Conservation (phyloP, 2,797 vertebrate genomes). For the Tinamus major region DNA sequence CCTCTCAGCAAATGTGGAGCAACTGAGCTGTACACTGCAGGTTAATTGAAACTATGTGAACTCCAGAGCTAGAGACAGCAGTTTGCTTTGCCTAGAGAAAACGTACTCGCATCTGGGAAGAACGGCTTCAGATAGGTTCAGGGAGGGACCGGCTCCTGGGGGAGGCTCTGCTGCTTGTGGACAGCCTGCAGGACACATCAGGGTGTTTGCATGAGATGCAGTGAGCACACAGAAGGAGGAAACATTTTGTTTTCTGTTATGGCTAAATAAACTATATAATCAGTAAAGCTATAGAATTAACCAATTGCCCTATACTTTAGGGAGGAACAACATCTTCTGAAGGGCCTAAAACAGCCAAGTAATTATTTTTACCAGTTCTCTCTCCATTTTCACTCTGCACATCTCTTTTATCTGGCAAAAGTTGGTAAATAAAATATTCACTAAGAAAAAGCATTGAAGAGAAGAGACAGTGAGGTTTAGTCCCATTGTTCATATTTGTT, state of each 20-base stretch:
- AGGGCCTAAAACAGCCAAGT: background rate
- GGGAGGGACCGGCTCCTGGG: background rate
- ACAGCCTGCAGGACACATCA: background rate
- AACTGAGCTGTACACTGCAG: background rate
- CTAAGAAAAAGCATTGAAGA: background rate
- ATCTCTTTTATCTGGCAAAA: background rate
- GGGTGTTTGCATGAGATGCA: rapidly evolving
- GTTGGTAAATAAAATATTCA: background rate
- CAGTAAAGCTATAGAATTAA: background rate
- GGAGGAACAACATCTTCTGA: background rate
- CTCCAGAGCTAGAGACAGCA: background rate
- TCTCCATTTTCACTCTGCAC: background rate
- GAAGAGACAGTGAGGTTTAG: background rate
- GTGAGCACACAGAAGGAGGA: background rate
- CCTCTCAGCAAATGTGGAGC: background rate
- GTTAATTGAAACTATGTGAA: background rate
- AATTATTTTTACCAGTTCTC: background rate
- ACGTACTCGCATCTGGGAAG: rapidly evolving
- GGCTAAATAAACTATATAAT: too few species aligned
- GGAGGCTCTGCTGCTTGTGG: background rate
- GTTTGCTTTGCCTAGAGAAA: background rate
- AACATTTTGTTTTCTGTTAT: background rate
- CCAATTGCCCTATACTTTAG: background rate
- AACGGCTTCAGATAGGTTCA: background rate
- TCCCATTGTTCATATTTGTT: background rate